Conservation (phyloP, 2,797 vertebrate species). For the Paedocypris micromegethes region DNA sequence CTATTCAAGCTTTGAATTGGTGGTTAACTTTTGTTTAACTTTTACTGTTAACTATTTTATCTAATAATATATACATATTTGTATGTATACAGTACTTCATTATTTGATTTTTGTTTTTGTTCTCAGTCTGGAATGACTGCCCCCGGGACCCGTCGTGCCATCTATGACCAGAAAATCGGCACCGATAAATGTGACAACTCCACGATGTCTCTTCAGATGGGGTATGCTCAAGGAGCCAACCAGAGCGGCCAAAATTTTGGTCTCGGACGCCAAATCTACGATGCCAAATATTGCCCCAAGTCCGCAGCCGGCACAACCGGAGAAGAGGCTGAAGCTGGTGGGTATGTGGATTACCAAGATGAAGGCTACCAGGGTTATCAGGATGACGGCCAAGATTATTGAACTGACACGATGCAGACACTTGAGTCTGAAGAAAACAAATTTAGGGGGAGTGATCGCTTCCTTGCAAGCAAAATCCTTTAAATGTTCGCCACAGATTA, state of each 20-base stretch:
- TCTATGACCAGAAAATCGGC: constrained; percentile 84
- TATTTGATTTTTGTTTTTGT: not conserved
- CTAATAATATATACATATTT: too few species aligned
- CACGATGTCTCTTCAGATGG: constrained; percentile 95
- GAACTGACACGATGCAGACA: constrained; percentile 31
- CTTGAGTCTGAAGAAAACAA: constrained; percentile 12
- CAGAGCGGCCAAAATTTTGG: constrained; percentile 90
- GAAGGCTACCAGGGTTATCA: constrained; percentile 72
- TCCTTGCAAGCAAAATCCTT: constrained; percentile 11
- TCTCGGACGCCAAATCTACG: constrained; percentile 84
- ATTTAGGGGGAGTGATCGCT: constrained; percentile 11
- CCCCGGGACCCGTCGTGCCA: constrained; percentile 86
- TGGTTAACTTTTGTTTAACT: too few species aligned
- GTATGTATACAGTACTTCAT: too few species aligned
- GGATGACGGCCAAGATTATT: constrained; percentile 70
- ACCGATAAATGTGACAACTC: constrained; percentile 91
- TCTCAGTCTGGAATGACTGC: constrained; percentile 89
- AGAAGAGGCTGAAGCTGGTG: constrained; percentile 40
- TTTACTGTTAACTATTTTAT: too few species aligned
- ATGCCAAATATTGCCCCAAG: constrained; percentile 88
- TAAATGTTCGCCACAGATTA: constrained; percentile 4
- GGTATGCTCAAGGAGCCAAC: constrained; percentile 83
- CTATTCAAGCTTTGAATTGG: too few species aligned
- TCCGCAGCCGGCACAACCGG: constrained; percentile 45
- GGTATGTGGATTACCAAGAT: constrained; percentile 64